Conservation (phyloP, 2,113 vertebrate genomes). For the Plectropomus leopardus region DNA sequence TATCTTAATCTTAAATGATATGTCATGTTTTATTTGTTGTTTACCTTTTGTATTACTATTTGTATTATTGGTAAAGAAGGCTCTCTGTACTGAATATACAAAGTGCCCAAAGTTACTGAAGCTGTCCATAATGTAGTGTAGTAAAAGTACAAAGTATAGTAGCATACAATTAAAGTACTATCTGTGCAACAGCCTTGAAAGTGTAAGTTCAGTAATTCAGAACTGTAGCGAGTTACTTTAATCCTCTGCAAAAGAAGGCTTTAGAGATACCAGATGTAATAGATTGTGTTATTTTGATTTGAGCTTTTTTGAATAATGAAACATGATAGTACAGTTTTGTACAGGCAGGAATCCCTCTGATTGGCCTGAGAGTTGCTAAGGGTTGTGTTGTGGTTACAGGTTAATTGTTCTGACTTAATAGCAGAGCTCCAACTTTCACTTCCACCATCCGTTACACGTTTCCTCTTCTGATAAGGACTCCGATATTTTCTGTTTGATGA, state of each 20-base stretch:
- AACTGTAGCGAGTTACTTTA: neutral
- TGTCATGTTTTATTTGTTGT: no score
- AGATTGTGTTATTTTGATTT: slow-evolving; percentile 4
- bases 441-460: slow-evolving; percentile 7
- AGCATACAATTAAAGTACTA: no score
- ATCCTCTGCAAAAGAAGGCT: neutral
- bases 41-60: no score
- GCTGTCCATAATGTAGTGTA: no score
- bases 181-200: neutral
- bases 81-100: no score
- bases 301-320: slow-evolving; percentile 22
- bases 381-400: slow-evolving; percentile 83
- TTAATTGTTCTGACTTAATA: slow-evolving; percentile 31
- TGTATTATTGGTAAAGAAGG: no score
- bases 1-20: no score
- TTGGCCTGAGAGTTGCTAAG: slow-evolving; percentile 66
- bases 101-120: no score
- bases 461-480: slow-evolving; percentile 24
- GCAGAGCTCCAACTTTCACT: slow-evolving; percentile 11
- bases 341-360: neutral
- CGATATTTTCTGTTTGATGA: slow-evolving; percentile 53
- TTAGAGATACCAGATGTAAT: neutral
- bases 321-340: slow-evolving; percentile 20
- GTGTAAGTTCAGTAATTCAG: neutral
- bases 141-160: no score